Evolutionary conservation across 1,140 invertebrate genomes (phyloP), one percentile per base, ranked within the genome.

Genomic region (Helicoverpa armigera): DNA sequence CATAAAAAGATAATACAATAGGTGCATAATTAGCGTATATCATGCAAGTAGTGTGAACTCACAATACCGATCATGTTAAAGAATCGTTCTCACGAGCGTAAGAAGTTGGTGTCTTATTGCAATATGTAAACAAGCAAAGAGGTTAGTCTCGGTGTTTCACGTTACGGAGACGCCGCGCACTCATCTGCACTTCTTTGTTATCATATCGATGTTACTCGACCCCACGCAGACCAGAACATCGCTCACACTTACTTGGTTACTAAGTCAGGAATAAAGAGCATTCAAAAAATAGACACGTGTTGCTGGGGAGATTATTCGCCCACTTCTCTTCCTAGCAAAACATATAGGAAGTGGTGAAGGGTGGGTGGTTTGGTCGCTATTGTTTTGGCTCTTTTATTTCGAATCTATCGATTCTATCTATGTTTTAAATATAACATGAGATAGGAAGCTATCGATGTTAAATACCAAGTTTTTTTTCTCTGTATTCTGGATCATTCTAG

Each of bases 121-220:
- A 51, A 75, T 74, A 72, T 82, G 58, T 82, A 76, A 82, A 82
- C 80, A 82, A 73, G 65, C 16, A 61, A 72, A 81, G 80, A 61
- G 61, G 50, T 67, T 63, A 43, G 74, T 50, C 78, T 60, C 31
- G 35, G 70, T 65, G 67, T 53, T 74, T 78, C 43, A 69, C 12
- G 16, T 82, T 82, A 78, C 80, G 13, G 65, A 13, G 18, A 23
- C 14, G n/a, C n/a, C 48, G 35, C n/a, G 31, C 9, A 10, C 43
- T 18, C 58, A 61, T 23, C 63, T 23, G 23, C 61, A 80, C 60
- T 61, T 61, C 60, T 75, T 82, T 82, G 75, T 82, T 82, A 82
- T 82, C 80, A 74, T 65, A 78, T 82, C 16, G 1, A 23, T 16
- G 74, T 29, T 60, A 67, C 54, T 14, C 31, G 76, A 79, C 35